Conservation (phyloP, 1,140 invertebrate species). For the Littorina saxatilis region DNA sequence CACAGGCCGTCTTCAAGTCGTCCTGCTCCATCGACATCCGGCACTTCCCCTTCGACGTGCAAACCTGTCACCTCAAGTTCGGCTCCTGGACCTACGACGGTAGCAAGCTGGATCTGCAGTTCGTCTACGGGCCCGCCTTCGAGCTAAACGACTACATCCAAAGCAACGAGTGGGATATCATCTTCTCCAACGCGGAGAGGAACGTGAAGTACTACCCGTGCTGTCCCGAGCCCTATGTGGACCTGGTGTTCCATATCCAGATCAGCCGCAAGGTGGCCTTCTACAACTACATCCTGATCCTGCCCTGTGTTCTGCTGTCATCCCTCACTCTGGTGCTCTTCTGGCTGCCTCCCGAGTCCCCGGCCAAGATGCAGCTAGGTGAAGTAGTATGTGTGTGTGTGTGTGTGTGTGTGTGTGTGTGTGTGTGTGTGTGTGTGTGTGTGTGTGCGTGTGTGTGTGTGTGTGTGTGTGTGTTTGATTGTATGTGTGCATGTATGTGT, state of each 20-base stretch:
- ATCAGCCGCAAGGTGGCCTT: conserved; percentile 73
- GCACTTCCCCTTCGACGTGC: conserved; percentile 75
- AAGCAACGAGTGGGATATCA: conserved; percentile 76
- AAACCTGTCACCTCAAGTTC: conserved; percentile 74
- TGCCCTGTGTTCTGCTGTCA: conserved; percentile 75
- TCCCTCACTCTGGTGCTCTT: conserved; percentile 75
- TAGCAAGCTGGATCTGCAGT: conserved; percentile 70
- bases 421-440: background rate
- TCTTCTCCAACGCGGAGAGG: conserved; percentile 60
- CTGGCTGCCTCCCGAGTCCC: conserved; percentile 77
- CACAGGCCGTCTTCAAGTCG: conserved; percentile 98
- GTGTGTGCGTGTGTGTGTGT: background rate
- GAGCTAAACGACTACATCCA: conserved; percentile 73
- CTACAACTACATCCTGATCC: conserved; percentile 76
- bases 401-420: background rate
- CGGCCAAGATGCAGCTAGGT: conserved; percentile 77
- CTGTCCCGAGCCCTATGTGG: conserved; percentile 74
- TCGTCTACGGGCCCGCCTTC: conserved; percentile 62
- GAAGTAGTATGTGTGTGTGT: conserved; percentile 39
- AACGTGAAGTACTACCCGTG: conserved; percentile 73
- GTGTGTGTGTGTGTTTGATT: conserved; percentile 1
- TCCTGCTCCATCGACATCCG: conserved; percentile 87
- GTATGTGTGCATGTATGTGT: conserved; percentile 5
- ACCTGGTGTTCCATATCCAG: conserved; percentile 72
- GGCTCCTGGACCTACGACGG: conserved; percentile 76